Percentiles rank a stretch among this genome's conserved stretches.
These are phyloP conservation scores for Standfussiana lucernea DNA, from an alignment of 2,888 invertebrate genomes.

Conservation along the genomic window DNA sequence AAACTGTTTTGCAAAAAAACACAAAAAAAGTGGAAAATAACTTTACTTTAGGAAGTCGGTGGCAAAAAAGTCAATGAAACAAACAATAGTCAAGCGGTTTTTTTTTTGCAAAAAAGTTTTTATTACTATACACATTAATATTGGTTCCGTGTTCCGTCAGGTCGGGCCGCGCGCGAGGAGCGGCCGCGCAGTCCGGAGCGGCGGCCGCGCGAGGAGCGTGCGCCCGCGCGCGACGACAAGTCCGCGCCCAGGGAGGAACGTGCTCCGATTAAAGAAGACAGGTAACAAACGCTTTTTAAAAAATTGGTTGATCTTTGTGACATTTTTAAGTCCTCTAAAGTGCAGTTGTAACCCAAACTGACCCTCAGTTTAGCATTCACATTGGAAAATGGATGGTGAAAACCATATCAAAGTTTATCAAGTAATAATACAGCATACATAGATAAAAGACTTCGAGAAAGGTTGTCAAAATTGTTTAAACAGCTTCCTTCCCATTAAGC, in stretches of 20 bases:
- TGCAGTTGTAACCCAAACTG: not conserved
- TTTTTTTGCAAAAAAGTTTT: no score
- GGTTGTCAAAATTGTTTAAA: no score
- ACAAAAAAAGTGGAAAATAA: no score
- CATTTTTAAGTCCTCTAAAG: not conserved
- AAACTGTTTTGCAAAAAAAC: no score
- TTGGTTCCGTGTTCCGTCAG: conserved; percentile 37
- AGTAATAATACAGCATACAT: not conserved
- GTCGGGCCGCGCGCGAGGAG: conserved; percentile 74
- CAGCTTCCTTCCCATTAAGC: no score
- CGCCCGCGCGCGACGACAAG: conserved; percentile 71
- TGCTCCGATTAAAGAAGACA: conserved; percentile 62
- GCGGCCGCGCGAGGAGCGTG: conserved; percentile 71
- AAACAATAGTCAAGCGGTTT: no score
- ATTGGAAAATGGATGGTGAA: not conserved
- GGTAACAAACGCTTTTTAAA: not conserved
- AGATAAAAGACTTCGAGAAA: not conserved
- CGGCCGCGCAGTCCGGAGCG: conserved; percentile 76
- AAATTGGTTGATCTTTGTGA: not conserved
- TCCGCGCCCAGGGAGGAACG: conserved; percentile 67
- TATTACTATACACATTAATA: not conserved
- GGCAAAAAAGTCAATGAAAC: no score
- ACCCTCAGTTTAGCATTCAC: not conserved
- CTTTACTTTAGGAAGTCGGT: no score
- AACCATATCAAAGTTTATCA: not conserved